Conservation (phyloP, 2,113 vertebrate genomes). For the Ictalurus furcatus region DNA sequence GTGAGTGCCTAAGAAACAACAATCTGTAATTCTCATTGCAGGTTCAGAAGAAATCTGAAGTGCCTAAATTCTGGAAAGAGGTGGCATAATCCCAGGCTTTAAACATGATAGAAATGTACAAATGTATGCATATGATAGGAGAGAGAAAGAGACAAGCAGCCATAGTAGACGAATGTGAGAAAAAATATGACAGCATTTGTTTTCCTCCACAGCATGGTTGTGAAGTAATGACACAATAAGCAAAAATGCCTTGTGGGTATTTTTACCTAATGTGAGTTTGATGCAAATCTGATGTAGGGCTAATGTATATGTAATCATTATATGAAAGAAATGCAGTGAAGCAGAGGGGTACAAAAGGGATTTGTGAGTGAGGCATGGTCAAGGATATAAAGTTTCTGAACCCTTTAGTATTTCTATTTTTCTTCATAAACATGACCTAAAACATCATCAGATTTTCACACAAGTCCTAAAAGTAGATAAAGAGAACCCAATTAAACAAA, state of each 20-base stretch:
- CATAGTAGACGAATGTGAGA: slow-evolving; percentile 6
- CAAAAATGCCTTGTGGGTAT: slow-evolving; percentile 39
- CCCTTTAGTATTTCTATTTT: too few species aligned
- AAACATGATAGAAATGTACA: background rate
- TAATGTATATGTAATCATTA: slow-evolving; percentile 46
- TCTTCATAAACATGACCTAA: too few species aligned
- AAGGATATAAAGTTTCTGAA: background rate
- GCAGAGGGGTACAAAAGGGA: slow-evolving; percentile 22
- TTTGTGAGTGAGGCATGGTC: slow-evolving; percentile 11
- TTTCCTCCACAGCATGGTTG: background rate
- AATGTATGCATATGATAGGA: slow-evolving; percentile 6
- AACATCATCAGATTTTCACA: too few species aligned
- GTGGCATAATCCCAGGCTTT: background rate
- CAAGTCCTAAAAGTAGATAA: too few species aligned
- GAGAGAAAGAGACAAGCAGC: slow-evolving; percentile 9
- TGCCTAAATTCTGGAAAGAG: background rate
- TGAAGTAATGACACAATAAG: slow-evolving; percentile 47
- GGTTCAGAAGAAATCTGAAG: background rate
- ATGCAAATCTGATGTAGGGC: slow-evolving; percentile 42
- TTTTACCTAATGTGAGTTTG: slow-evolving; percentile 39
- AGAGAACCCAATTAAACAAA: too few species aligned
- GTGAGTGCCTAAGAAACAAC: slow-evolving; percentile 7
- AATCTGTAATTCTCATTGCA: slow-evolving; percentile 21
- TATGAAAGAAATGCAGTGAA: slow-evolving; percentile 44
- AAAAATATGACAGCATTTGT: slow-evolving; percentile 16